Evolutionary conservation across 1,140 invertebrate species (phyloP).

Genomic region (Papilio polytes): DNA sequence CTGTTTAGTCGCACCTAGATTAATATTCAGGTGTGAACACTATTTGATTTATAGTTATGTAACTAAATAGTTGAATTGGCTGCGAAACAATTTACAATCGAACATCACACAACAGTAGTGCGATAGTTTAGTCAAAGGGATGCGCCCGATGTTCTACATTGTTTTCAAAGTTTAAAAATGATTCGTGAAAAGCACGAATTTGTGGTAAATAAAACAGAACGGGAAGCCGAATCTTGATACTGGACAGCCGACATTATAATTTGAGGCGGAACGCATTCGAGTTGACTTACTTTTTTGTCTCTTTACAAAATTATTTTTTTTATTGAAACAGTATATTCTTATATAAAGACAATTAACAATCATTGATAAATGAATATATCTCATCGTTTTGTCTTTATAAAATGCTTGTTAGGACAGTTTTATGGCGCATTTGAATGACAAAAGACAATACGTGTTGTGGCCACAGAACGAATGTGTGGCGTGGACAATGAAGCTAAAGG

Average conservation of each 20-base stretch:
- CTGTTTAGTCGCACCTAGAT: too few relatives aligned
- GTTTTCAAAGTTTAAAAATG: background rate
- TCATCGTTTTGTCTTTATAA: conserved; percentile 6
- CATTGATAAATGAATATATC: background rate
- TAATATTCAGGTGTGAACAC: too few relatives aligned
- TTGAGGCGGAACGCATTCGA: too few relatives aligned
- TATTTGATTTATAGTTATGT: too few relatives aligned
- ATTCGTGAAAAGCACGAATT: background rate
- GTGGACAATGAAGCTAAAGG: conserved; percentile 43
- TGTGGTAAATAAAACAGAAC: background rate
- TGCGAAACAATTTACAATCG: too few relatives aligned
- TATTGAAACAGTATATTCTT: background rate
- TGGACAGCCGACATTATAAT: background rate
- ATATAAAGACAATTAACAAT: conserved; percentile 2
- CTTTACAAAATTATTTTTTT: background rate
- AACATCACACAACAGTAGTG: too few relatives aligned
- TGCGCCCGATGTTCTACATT: background rate
- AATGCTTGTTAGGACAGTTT: background rate
- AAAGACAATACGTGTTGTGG: conserved; percentile 36
- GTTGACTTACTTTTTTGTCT: background rate
- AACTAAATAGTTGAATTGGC: too few relatives aligned
- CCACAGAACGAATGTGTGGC: conserved; percentile 13
- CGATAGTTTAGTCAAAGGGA: too few relatives aligned
- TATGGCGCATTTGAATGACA: conserved; percentile 51
- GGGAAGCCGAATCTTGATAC: background rate